A percentile compares a stretch with the other conserved stretches of the same genome.
These are phyloP conservation scores for Borostomias antarcticus DNA, from an alignment of 2,797 vertebrate species.

Conservation along the genomic window DNA sequence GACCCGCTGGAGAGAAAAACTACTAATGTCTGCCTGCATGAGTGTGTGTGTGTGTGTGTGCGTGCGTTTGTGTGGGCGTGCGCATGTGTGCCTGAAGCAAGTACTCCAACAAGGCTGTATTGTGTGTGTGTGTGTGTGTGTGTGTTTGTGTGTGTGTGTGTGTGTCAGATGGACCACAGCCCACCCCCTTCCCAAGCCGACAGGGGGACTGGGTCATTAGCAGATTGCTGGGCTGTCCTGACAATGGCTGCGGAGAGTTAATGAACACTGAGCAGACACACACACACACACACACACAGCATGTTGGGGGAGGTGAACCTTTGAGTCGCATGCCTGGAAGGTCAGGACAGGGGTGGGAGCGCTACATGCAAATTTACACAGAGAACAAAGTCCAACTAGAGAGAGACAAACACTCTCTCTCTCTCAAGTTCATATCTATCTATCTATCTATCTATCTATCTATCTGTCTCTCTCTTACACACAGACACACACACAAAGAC, in stretches of 20 bases:
- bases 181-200: neutral
- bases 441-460: too few relatives aligned
- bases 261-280: too few relatives aligned
- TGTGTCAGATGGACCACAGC: neutral
- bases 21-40: neutral
- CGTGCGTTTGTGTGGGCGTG: slow-evolving; percentile 22
- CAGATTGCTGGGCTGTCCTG: too few relatives aligned
- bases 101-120: slow-evolving; percentile 20
- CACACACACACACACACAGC: slow-evolving; percentile 5
- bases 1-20: too few relatives aligned
- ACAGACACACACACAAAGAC: too few relatives aligned
- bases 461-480: too few relatives aligned
- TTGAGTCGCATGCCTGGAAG: neutral
- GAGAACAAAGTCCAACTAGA: slow-evolving; percentile 8
- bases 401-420: neutral
- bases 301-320: slow-evolving; percentile 18
- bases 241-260: too few relatives aligned
- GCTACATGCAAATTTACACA: slow-evolving; percentile 33
- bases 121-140: slow-evolving; percentile 25
- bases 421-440: too few relatives aligned
- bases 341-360: slow-evolving; percentile 31
- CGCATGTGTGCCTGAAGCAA: neutral
- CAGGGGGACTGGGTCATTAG: too few relatives aligned
- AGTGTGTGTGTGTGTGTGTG: slow-evolving; percentile 20
- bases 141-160: neutral